These are phyloP conservation scores for Itoplectis maculator DNA, from an alignment of 2,888 invertebrate genomes.

Conservation along the genomic window DNA sequence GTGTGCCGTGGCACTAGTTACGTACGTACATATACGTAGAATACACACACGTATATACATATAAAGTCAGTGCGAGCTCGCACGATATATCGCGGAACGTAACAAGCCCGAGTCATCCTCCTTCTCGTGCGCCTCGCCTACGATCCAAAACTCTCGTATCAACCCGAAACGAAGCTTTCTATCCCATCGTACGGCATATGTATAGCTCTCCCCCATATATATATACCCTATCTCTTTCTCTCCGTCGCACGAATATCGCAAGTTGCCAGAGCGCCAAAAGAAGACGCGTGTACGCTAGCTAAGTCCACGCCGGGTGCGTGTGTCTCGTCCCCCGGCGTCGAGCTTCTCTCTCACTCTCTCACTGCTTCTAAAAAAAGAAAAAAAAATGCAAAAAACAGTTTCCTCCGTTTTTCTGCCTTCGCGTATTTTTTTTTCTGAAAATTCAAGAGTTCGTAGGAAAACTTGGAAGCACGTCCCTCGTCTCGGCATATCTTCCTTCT, in stretches of 20 bases:
- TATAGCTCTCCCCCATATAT: background rate
- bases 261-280: constrained; percentile 4
- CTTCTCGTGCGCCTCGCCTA: constrained; percentile 35
- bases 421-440: constrained; percentile 71
- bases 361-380: background rate
- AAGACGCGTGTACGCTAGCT: background rate
- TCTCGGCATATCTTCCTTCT: constrained; percentile 66
- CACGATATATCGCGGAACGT: constrained; percentile 46
- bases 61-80: background rate
- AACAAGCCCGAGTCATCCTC: constrained; percentile 46
- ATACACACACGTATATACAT: background rate
- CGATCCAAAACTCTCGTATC: constrained; percentile 30
- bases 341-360: background rate
- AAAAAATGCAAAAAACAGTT: constrained; percentile 27
- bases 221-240: background rate
- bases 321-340: background rate
- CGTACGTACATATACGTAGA: background rate
- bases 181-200: background rate
- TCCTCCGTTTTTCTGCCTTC: constrained; percentile 10
- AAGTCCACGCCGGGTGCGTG: background rate
- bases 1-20: constrained; percentile 46
- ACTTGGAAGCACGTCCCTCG: constrained; percentile 73
- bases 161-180: constrained; percentile 21
- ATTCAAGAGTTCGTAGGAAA: constrained; percentile 76
- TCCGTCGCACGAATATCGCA: constrained; percentile 4